Percentiles rank a stretch among this genome's conserved stretches.
Conservation (phyloP, 2,113 vertebrate species). For the Rhinolophus sinicus region DNA sequence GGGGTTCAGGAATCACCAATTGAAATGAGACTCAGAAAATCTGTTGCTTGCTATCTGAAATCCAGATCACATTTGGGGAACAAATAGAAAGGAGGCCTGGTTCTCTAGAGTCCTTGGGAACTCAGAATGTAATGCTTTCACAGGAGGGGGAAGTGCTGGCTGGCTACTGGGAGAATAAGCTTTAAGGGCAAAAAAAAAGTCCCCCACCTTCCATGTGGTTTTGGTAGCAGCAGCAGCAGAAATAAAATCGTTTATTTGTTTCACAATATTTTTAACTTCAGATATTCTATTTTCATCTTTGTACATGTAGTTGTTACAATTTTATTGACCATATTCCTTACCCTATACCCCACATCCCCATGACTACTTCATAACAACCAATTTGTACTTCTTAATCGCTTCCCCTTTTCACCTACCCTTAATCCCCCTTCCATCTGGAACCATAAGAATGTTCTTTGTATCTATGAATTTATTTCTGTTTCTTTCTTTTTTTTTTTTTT, state of each 20-base stretch:
- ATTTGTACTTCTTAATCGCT: too few relatives aligned
- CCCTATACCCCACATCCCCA: too few relatives aligned
- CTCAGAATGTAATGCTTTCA: neutral
- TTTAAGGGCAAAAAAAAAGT: neutral
- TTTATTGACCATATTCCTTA: too few relatives aligned
- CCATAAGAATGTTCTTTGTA: too few relatives aligned
- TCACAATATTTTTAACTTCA: neutral
- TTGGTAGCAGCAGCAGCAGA: neutral
- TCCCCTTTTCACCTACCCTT: too few relatives aligned
- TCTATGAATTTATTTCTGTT: too few relatives aligned
- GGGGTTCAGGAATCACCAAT: neutral
- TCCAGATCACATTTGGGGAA: neutral
- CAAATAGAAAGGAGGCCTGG: neutral
- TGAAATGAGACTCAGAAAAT: neutral
- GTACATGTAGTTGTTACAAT: neutral
- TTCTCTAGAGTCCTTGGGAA: neutral
- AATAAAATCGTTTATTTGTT: neutral
- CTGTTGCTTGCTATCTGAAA: neutral
- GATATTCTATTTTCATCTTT: conserved; percentile 3
- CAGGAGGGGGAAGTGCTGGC: neutral
- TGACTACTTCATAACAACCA: too few relatives aligned
- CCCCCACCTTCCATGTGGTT: neutral
- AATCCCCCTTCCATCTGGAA: too few relatives aligned
- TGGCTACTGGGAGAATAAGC: neutral
- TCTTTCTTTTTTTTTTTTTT: too few relatives aligned